Percentiles rank a stretch among this genome's conserved stretches.
Evolutionary conservation across 2,113 vertebrate species (phyloP).

Genomic region (Indicator maculatus): DNA sequence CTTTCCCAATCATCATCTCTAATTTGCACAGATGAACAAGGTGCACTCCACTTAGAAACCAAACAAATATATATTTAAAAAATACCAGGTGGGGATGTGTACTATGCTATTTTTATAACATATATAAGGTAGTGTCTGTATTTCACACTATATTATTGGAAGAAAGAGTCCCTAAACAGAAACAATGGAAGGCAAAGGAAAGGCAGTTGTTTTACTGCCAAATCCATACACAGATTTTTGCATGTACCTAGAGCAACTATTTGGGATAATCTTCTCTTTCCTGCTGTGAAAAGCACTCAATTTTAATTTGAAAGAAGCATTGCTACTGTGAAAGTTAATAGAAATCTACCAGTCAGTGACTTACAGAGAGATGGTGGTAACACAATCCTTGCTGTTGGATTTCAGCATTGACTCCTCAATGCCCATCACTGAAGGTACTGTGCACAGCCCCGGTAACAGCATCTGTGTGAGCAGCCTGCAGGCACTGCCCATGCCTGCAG

Average conservation of each 20-base stretch:
- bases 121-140: neutral
- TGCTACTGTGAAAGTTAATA: neutral
- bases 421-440: neutral
- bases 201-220: neutral
- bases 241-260: neutral
- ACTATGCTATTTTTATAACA: neutral
- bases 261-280: neutral
- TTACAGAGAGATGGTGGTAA: neutral
- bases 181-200: rapidly evolving
- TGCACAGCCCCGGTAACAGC: rapidly evolving
- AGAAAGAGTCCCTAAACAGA: neutral
- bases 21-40: neutral
- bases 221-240: neutral
- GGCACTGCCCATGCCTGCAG: neutral
- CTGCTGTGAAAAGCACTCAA: neutral
- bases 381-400: neutral
- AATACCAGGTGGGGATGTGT: neutral
- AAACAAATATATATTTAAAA: neutral
- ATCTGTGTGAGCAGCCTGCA: neutral
- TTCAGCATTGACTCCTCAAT: neutral
- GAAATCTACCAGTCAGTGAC: neutral
- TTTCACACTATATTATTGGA: neutral
- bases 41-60: neutral
- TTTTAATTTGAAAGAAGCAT: neutral
- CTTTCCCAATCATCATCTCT: neutral